Evolutionary conservation across 2,113 vertebrate species (phyloP).

Genomic region (Thinocorus orbignyianus): DNA sequence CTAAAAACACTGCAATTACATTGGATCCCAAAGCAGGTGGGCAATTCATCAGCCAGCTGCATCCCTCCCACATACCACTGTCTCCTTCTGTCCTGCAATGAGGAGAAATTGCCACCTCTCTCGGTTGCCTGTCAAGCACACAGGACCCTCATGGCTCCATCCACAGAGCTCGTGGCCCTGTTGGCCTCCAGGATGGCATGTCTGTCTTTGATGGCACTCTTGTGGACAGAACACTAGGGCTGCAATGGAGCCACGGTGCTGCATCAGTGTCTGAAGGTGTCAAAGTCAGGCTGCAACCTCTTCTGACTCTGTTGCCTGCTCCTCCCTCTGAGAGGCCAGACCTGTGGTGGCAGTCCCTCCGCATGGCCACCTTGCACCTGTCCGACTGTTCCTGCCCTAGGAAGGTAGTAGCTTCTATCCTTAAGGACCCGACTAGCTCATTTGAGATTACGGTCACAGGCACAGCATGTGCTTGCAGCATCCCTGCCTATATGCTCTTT

Average conservation of each 20-base stretch:
- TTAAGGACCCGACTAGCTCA: background rate
- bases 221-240: background rate
- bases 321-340: background rate
- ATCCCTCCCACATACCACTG: background rate
- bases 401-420: background rate
- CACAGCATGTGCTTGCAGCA: background rate
- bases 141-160: background rate
- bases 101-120: background rate
- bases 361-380: background rate
- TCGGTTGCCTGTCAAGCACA: background rate
- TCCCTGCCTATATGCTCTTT: background rate
- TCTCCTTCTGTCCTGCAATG: background rate
- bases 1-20: background rate
- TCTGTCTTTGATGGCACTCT: background rate
- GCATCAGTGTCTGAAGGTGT: background rate
- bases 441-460: background rate
- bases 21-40: background rate
- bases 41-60: background rate
- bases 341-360: background rate
- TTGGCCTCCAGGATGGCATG: background rate
- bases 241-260: background rate
- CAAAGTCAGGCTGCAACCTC: background rate
- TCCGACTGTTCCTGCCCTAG: background rate
- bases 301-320: background rate
- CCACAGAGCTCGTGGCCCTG: background rate